Percentiles rank a stretch among this genome's conserved stretches.
These are phyloP conservation scores for Peromyscus californicus DNA, from an alignment of 2,113 vertebrate genomes.

Conservation along the genomic window DNA sequence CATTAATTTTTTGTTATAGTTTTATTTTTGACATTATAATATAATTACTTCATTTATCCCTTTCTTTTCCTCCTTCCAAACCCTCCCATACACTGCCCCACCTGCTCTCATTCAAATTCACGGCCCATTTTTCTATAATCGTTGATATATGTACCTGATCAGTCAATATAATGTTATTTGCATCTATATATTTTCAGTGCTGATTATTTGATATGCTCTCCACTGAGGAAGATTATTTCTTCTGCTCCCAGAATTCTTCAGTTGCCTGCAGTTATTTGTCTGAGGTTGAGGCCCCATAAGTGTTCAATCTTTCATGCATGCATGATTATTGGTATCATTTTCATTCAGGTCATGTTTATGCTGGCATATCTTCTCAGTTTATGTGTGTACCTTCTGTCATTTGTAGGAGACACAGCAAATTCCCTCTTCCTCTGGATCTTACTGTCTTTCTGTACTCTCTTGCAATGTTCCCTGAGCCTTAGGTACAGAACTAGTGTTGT, in stretches of 20 bases:
- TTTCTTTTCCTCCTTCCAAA: background rate
- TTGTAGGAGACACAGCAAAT: background rate
- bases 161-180: background rate
- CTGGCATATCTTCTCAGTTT: background rate
- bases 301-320: background rate
- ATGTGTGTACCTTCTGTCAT: background rate
- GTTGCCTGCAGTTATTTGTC: background rate
- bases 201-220: background rate
- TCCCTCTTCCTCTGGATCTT: background rate
- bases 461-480: background rate
- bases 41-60: background rate
- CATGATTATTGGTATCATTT: background rate
- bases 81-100: background rate
- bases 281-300: background rate
- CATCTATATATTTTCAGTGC: background rate
- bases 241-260: background rate
- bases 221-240: background rate
- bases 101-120: background rate
- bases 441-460: background rate
- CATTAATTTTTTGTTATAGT: background rate
- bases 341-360: background rate
- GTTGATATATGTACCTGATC: background rate
- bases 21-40: background rate
- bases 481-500: background rate
- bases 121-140: too few relatives aligned